These are phyloP conservation scores for Notolepis coatsorum DNA, from an alignment of 2,797 vertebrate species.

Conservation along the genomic window DNA sequence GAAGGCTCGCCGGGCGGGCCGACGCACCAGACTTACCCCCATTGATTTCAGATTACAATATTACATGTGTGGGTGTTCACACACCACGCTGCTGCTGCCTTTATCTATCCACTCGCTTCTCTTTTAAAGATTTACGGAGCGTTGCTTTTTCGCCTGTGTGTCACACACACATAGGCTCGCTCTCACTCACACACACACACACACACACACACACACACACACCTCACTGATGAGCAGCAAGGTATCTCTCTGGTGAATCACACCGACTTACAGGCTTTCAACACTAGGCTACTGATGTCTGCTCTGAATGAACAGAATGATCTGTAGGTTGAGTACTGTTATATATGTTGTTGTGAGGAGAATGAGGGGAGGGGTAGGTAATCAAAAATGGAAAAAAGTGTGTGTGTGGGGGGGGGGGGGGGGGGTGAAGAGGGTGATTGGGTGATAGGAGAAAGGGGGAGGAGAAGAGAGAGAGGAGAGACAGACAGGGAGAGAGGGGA, in stretches of 20 bases:
- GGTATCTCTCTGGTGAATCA: conserved; percentile 59
- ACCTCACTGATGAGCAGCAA: conserved; percentile 46
- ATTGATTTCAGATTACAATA: conserved; percentile 66
- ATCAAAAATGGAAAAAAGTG: neutral
- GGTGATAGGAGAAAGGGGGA: too few relatives aligned
- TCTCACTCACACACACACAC: too few relatives aligned
- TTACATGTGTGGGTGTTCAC: conserved; percentile 54
- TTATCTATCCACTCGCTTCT: conserved; percentile 53
- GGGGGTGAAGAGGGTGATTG: neutral
- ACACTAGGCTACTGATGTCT: conserved; percentile 17
- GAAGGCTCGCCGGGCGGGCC: conserved; percentile 17
- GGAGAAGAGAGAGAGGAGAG: neutral
- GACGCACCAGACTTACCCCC: conserved; percentile 33
- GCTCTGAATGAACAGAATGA: conserved; percentile 24
- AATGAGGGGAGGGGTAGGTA: conserved; percentile 28
- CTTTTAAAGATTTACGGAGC: conserved; percentile 31
- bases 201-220: too few relatives aligned
- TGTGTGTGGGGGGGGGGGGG: neutral
- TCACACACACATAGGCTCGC: conserved; percentile 13
- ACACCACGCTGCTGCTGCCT: conserved; percentile 38
- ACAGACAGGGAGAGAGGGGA: neutral
- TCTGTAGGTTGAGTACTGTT: conserved; percentile 25
- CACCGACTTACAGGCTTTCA: conserved; percentile 35
- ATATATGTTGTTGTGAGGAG: conserved; percentile 7
- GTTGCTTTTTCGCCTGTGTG: conserved; percentile 27